A percentile compares a stretch with the other conserved stretches of the same genome.
Conservation (phyloP, 2,113 vertebrate genomes). For the Engystomops pustulosus region DNA sequence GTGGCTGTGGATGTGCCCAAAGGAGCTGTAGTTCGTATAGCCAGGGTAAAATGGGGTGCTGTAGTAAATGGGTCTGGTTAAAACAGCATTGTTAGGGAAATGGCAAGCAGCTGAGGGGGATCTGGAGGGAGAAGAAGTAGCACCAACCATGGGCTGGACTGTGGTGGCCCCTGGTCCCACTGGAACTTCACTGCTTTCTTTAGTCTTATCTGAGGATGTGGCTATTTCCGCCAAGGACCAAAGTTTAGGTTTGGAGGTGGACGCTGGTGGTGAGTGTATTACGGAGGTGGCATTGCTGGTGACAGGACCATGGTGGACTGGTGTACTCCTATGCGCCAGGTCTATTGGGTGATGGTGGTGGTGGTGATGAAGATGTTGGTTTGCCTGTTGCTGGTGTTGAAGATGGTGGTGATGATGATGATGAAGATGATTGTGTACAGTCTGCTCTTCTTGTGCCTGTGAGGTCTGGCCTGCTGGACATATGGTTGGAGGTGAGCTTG, state of each 20-base stretch:
- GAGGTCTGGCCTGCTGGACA: constrained; percentile 69
- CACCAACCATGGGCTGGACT: constrained; percentile 73
- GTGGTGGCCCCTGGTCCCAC: constrained; percentile 73
- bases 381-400: constrained; percentile 52
- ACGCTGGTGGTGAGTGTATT: constrained; percentile 88
- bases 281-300: constrained; percentile 83
- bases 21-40: constrained; percentile 98
- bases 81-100: constrained; percentile 87
- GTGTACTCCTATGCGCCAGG: constrained; percentile 52
- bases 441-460: constrained; percentile 60
- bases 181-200: constrained; percentile 74
- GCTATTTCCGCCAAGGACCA: constrained; percentile 97
- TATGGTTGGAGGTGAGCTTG: constrained; percentile 65
- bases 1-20: constrained; percentile 91
- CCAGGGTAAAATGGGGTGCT: constrained; percentile 94
- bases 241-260: constrained; percentile 90
- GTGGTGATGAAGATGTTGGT: constrained; percentile 61
- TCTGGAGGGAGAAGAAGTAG: constrained; percentile 81
- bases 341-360: constrained; percentile 49
- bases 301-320: constrained; percentile 63
- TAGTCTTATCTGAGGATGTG: constrained; percentile 93
- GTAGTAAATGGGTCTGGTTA: constrained; percentile 95
- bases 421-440: constrained; percentile 56
- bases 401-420: constrained; percentile 45
- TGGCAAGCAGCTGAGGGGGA: constrained; percentile 86